Percentiles rank a stretch among this genome's conserved stretches.
phyloP scores from a whole-genome alignment of 2,113 vertebrate species.

The Trogon melanurus region DNA sequence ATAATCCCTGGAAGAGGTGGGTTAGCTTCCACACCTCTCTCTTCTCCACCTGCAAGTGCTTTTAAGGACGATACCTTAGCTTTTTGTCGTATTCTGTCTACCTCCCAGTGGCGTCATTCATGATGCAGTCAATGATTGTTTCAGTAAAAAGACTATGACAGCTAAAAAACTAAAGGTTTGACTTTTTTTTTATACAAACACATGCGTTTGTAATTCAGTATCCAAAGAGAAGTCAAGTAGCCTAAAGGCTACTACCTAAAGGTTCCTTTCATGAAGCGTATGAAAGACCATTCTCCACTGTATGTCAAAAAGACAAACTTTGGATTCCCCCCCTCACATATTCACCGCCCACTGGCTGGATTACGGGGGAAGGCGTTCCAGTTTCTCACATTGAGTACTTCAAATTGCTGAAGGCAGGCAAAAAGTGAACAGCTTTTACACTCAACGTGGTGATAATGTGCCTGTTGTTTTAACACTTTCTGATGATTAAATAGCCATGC shows the following conservation, averaged over 20 bases:
- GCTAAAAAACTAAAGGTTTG: not conserved
- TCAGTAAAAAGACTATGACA: not conserved
- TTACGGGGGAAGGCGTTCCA: not conserved
- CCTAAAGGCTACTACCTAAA: not conserved
- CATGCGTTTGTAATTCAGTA: not conserved
- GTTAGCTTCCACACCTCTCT: not conserved
- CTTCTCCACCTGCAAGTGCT: not conserved
- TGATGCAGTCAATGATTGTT: not conserved
- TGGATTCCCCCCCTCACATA: not conserved
- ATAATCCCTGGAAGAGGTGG: not conserved
- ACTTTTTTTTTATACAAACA: not conserved
- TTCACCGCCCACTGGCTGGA: not conserved
- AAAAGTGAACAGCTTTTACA: conserved; percentile 13
- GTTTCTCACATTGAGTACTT: not conserved
- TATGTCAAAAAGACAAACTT: not conserved
- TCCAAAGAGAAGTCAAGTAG: not conserved
- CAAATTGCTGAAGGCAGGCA: not conserved
- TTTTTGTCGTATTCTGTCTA: not conserved
- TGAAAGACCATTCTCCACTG: not conserved
- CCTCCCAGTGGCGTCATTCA: not conserved
- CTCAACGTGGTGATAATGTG: conserved; percentile 44
- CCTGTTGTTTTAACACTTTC: conserved; percentile 51
- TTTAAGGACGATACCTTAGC: not conserved
- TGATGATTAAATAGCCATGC: not conserved
- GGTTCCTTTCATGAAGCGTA: not conserved